Evolutionary conservation across 64 coral and sea anemone species (phyloP).

Genomic region (Stylophora pistillata): DNA sequence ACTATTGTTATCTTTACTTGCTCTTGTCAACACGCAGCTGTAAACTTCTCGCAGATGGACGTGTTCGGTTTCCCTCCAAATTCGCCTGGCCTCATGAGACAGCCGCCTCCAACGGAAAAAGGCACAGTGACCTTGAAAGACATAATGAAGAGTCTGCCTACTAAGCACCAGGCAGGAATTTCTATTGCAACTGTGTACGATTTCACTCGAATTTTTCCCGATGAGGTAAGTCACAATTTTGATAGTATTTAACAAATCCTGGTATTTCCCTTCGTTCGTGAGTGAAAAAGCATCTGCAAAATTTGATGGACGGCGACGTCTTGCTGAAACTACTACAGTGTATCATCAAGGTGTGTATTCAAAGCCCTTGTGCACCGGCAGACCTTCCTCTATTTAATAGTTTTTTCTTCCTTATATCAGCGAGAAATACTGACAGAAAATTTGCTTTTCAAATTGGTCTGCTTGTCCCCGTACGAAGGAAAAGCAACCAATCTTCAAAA

Average conservation of each 20-base stretch:
- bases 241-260: not conserved
- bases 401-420: no score
- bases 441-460: not conserved
- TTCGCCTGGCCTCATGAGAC: constrained; percentile 75
- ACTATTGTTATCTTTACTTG: constrained; percentile 82
- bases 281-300: no score
- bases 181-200: constrained; percentile 76
- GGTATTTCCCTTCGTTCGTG: not conserved
- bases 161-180: constrained; percentile 69
- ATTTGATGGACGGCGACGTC: no score
- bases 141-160: constrained; percentile 78
- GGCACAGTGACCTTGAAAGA: constrained; percentile 49
- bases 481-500: no score
- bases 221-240: constrained; percentile 59
- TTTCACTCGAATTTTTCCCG: constrained; percentile 60
- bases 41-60: constrained; percentile 87
- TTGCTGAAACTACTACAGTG: no score
- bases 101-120: constrained; percentile 79
- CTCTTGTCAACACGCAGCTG: constrained; percentile 82
- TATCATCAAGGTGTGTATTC: no score
- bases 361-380: no score
- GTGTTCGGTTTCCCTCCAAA: constrained; percentile 69
- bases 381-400: no score
- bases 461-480: not conserved
- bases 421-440: no score